These are phyloP conservation scores for Drosophila nr. fundita DNA, from an alignment of 2,888 invertebrate species.

Conservation along the genomic window DNA sequence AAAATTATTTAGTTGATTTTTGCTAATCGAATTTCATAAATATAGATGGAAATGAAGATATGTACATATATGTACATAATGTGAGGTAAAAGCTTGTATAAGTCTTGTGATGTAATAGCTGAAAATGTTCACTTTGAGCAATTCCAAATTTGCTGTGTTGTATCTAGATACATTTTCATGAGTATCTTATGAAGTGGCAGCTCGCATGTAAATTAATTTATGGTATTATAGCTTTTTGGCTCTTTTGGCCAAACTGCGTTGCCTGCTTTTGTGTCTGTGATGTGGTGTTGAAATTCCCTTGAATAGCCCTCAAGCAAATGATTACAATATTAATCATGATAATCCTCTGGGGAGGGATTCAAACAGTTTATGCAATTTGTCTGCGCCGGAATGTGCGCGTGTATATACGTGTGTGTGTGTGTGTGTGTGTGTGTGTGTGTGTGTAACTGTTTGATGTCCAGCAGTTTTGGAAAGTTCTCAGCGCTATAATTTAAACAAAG, in stretches of 20 bases:
- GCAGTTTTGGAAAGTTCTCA: conserved; percentile 26
- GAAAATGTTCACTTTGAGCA: not conserved
- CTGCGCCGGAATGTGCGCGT: conserved; percentile 18
- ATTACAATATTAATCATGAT: conserved; percentile 65
- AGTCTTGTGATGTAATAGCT: not conserved
- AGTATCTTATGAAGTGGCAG: conserved; percentile 46
- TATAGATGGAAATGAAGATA: not conserved
- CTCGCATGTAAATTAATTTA: conserved; percentile 57
- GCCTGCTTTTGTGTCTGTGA: conserved; percentile 31
- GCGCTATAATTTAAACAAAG: conserved; percentile 42
- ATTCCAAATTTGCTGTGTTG: conserved; percentile 5
- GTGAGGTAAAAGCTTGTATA: not conserved
- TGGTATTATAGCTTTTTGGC: conserved; percentile 55
- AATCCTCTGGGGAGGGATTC: conserved; percentile 36
- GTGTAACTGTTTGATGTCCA: conserved; percentile 24
- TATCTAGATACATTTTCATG: conserved; percentile 30
- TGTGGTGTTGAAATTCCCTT: conserved; percentile 57
- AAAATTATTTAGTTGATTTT: not conserved
- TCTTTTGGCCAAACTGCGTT: conserved; percentile 24
- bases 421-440: not conserved
- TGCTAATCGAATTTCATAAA: not conserved
- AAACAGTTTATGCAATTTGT: conserved; percentile 58
- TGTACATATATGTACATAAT: not conserved
- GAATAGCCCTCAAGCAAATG: conserved; percentile 31
- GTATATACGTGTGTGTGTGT: conserved; percentile 4